Conservation (phyloP, 1,140 invertebrate species). For the Dendroctonus ponderosae region DNA sequence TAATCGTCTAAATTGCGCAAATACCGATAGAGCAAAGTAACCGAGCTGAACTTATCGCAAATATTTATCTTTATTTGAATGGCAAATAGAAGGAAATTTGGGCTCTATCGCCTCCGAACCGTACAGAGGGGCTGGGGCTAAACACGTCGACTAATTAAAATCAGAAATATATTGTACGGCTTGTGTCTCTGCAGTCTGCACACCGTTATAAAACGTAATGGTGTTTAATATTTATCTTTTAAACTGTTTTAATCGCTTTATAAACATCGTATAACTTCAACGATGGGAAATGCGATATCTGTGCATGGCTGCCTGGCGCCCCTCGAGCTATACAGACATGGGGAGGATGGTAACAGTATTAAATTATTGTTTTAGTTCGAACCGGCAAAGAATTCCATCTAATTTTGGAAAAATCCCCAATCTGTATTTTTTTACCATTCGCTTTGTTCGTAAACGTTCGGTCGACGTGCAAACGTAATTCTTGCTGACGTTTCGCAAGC, state of each 20-base stretch:
- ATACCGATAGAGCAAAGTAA: conserved; percentile 25
- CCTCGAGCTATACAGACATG: background rate
- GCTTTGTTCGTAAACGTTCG: too few species aligned
- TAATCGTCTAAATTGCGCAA: conserved; percentile 15
- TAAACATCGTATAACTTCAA: conserved; percentile 38
- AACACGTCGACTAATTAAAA: conserved; percentile 34
- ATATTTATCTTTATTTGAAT: conserved; percentile 35
- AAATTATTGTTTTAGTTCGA: background rate
- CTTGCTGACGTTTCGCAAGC: too few species aligned
- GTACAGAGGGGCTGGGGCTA: conserved; percentile 7
- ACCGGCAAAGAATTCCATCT: background rate
- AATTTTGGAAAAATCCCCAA: too few species aligned
- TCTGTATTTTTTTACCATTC: too few species aligned
- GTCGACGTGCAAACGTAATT: too few species aligned
- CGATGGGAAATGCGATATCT: conserved; percentile 33
- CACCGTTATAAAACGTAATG: conserved; percentile 33
- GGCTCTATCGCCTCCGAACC: conserved; percentile 16
- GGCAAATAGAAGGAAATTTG: conserved; percentile 34
- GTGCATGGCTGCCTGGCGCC: conserved; percentile 10
- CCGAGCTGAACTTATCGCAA: conserved; percentile 27
- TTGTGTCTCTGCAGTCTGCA: conserved; percentile 15
- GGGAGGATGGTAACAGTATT: background rate
- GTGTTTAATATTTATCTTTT: conserved; percentile 42
- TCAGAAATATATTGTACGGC: conserved; percentile 31
- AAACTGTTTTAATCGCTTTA: conserved; percentile 43